phyloP scores from a whole-genome alignment of 1,140 invertebrate genomes.

The Lucilia cuprina region DNA sequence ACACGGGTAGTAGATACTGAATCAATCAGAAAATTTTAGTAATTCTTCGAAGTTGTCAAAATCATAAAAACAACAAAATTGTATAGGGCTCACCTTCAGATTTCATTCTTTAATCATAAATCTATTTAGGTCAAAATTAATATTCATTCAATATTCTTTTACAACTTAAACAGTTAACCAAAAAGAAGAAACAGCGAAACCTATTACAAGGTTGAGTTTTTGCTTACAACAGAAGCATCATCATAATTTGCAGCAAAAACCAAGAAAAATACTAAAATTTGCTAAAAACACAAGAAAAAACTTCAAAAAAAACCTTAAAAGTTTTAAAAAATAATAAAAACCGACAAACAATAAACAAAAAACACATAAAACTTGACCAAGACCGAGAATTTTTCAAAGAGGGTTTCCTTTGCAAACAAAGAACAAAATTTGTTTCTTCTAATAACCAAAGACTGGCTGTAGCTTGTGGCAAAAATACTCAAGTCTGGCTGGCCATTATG shows the following conservation, averaged over 20 bases:
- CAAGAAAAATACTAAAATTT: too few relatives aligned
- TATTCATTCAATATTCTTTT: neutral
- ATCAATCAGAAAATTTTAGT: too few relatives aligned
- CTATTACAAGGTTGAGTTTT: neutral
- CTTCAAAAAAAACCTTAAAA: neutral
- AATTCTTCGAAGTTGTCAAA: too few relatives aligned
- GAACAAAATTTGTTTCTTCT: neutral
- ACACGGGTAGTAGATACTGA: too few relatives aligned
- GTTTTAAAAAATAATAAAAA: neutral
- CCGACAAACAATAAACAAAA: neutral
- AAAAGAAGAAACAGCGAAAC: neutral
- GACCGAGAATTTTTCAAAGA: conserved; percentile 3
- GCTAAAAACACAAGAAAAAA: too few relatives aligned
- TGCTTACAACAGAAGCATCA: neutral
- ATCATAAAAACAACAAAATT: too few relatives aligned
- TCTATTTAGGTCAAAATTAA: neutral
- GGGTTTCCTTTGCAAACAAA: neutral
- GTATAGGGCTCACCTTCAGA: too few relatives aligned
- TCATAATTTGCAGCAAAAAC: too few relatives aligned
- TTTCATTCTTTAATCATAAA: neutral
- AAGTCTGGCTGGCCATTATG: neutral
- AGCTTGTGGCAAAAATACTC: neutral
- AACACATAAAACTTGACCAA: conserved; percentile 5
- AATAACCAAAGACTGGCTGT: neutral
- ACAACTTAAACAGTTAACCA: neutral